Base-by-base conservation (phyloP, 2,888 invertebrate species). In the Athalia circularis region DNA sequence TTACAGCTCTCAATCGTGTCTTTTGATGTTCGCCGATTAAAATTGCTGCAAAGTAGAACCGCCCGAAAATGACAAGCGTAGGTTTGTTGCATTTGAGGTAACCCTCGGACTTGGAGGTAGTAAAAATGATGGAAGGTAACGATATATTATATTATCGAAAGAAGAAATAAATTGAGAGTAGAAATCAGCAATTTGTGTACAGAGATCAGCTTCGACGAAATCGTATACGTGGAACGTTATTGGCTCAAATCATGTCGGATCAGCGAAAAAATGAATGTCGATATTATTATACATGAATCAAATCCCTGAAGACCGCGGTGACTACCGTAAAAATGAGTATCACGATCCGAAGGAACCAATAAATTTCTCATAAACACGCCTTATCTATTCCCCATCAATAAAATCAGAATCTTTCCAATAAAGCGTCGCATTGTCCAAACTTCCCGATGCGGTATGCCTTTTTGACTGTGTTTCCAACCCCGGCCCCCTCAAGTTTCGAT, bases 371-470 rank as follows among this genome's bases (percentile, higher is more conserved):
- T 78, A 78, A 78, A 74, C 78, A 78, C 74, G 78, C 72, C 78
- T 78, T 70, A 74, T 78, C 78, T 78, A 78, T 78, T 78, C 72
- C 64, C 74, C 78, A 78, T 78, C 78, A 72, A 78, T 78, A 78
- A 74, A 78, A 78, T 64, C 74, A 45, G 64, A 47, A 78, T 78
- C 47, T 52, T 15, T 48, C 29, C 78, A 72, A 78, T 78, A 78
- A 78, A 78, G 54, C 64, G 50, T 11, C 47, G 50, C 65, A 78
- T 78, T 78, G 78, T 78, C 78, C 78, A 67, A 74, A 72, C 78
- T 78, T 78, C 78, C 74, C 62, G 57, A 29, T 29, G 29, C 29
- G 29, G 29, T 29, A 29, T 47, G 54, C 50, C 54, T 29, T 50
- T 57, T 47, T 54, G 57, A 29, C 74, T 72, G 47, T 72, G 65